Base-by-base conservation (phyloP, 2,797 vertebrate species). In the Danio tinwini region DNA sequence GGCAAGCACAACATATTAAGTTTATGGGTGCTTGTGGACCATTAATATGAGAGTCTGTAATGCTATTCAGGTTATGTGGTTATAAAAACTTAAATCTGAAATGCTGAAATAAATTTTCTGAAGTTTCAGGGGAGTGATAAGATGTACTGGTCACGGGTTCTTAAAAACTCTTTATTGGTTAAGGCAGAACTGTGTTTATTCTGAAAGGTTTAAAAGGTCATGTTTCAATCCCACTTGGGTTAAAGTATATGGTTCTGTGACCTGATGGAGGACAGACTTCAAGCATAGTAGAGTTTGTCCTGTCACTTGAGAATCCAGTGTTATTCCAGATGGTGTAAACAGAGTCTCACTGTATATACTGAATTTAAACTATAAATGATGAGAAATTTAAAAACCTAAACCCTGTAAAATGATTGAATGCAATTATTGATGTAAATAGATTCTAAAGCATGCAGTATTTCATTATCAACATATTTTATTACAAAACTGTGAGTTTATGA, bases 151-250 rank as follows among this genome's bases (percentile, higher is more conserved):
- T 64, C 39, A 76, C 12, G 42, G 76, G 12, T 44, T 53, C 59
- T 19, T 7, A 50, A 55, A 16, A 67, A 45, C 14, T 17, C 14
- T 49, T 56, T 29, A 7, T 7, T 16, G 56, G 19, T 77, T 63
- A 49, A 56, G 40, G 17, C 13, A 55, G 61, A 10, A 11, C 12
- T 19, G 21, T 64, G 61, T 64, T 64, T 75, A 42, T 50, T 45
- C 62, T 17, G 0, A 5, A 13, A 5, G 11, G 37, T 58, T 10
- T 2, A 19, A 67, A 76, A 67, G 50, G 62, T 76, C 52, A 47
- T 56, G 39, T 67, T 65, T 45, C 49, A 55, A 42, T 53, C 61
- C 29, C 73, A 44, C 44, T 39, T 42, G 61, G 49, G 39, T 65
- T 44, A 55, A 65, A 7, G 13, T 8, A 45, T 75, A 17, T 64